Percentiles rank a stretch among this genome's conserved stretches.
phyloP scores from a whole-genome alignment of 2,797 vertebrate species.

The Paedocypris micromegethes region DNA sequence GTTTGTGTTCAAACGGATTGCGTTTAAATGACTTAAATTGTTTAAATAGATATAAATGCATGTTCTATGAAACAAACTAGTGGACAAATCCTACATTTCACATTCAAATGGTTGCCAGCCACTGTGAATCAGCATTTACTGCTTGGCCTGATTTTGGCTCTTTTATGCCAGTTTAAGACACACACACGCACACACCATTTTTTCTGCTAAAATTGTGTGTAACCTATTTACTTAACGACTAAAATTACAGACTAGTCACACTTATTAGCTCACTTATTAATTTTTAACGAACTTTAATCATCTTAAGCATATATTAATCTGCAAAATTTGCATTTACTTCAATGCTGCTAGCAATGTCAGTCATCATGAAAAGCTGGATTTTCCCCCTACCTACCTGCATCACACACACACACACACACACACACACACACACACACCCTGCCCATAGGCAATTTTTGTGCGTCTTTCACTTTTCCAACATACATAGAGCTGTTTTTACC shows the following conservation, averaged over 20 bases:
- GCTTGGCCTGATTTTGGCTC: constrained; percentile 6
- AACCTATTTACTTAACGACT: background rate
- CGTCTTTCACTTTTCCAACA: constrained; percentile 5
- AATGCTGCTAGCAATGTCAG: constrained; percentile 13
- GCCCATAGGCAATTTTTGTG: constrained; percentile 30
- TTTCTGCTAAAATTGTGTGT: constrained; percentile 10
- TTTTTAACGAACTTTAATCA: too few species aligned
- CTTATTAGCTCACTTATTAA: too few species aligned
- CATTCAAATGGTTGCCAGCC: constrained; percentile 25
- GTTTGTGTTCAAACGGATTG: too few species aligned
- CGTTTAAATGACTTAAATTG: too few species aligned
- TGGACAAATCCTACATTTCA: background rate
- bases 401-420: constrained; percentile 1
- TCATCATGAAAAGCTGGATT: constrained; percentile 13
- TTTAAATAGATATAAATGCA: background rate
- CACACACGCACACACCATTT: constrained; percentile 4
- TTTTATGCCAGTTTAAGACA: constrained; percentile 19
- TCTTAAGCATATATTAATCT: background rate
- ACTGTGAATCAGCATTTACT: constrained; percentile 22
- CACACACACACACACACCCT: constrained; percentile 24
- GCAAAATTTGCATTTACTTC: background rate
- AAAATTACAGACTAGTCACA: too few species aligned
- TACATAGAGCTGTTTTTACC: too few species aligned
- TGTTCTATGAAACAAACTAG: constrained; percentile 12
- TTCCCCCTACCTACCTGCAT: constrained; percentile 14